Evolutionary conservation across 2,797 vertebrate genomes (phyloP), one percentile per base, ranked within the genome.

Genomic region (Coregonus sp.): DNA sequence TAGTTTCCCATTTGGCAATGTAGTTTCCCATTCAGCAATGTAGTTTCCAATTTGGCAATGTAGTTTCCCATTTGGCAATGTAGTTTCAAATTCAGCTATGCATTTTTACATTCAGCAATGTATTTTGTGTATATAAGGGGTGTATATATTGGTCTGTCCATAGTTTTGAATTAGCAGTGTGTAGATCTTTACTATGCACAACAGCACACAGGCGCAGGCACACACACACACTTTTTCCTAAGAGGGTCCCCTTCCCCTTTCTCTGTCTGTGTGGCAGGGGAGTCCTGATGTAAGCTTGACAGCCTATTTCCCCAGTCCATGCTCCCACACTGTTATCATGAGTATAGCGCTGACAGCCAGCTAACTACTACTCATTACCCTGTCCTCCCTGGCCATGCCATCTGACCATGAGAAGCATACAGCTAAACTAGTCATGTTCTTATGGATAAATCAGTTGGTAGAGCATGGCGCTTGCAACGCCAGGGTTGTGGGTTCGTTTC

Each of bases 271-370:
- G 20, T 9, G 20, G 20, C 15, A n/a, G 72, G 65, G 29, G 59
- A 77, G 73, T 80, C 40, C 73, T 56, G 84, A 66, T 78, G 85
- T 78, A 65, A 75, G 72, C 75, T 47, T 6, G 70, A 82, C 80
- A 75, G 74, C 74, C 29, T 74, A 40, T 84, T 85, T 76, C 68
- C 75, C 18, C 52, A 73, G 71, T 72, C 50, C 76, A 73, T 20
- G 47, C 80, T 84, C 82, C 59, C 75, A 72, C 67, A 77, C 65
- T 54, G 78, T 83, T 87, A 89, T 70, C 82, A 82, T 66, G 77
- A 70, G 78, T 74, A 20, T 25, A 59, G 56, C 7, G 71, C 78
- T 78, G 84, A 85, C 74, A 65, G 75, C 80, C 76, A 79, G 72
- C 70, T 77, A 77, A 81, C 77, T 33, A 78, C 77, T 35, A 79